A percentile compares a stretch with the other conserved stretches of the same genome.
Evolutionary conservation across 2,888 invertebrate species (phyloP).

Genomic region (Boloria euphrosyne): DNA sequence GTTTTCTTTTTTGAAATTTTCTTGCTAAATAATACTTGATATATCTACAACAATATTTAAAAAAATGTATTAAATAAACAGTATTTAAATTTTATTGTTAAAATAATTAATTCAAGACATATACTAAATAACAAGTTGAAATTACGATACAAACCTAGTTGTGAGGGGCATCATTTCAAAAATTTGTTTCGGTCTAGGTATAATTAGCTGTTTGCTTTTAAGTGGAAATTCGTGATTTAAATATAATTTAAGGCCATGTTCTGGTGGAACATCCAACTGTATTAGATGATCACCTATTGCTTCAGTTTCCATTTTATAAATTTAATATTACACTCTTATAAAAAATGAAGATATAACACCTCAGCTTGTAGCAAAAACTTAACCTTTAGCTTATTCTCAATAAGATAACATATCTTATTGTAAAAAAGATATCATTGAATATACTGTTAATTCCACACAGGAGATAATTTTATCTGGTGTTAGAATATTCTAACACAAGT

Average conservation of each 20-base stretch:
- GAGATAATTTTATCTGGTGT: no score
- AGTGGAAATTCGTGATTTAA: conserved; percentile 89
- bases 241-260: conserved; percentile 87
- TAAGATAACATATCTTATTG: conserved; percentile 2
- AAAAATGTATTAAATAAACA: not conserved
- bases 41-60: conserved; percentile 83
- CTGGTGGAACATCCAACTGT: conserved; percentile 73
- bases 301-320: conserved; percentile 26
- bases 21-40: conserved; percentile 86
- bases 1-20: conserved; percentile 84
- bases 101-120: not conserved
- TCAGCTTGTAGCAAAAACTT: not conserved
- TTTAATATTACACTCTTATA: not conserved
- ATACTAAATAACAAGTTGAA: not conserved
- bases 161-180: conserved; percentile 87
- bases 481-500: no score
- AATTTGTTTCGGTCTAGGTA: conserved; percentile 86
- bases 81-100: no score
- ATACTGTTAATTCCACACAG: no score
- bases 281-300: conserved; percentile 43
- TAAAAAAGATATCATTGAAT: not conserved
- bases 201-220: conserved; percentile 85
- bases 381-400: not conserved
- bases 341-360: not conserved
- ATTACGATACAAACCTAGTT: conserved; percentile 81